phyloP scores from a whole-genome alignment of 2,113 vertebrate genomes.

The Xerus inauris region DNA sequence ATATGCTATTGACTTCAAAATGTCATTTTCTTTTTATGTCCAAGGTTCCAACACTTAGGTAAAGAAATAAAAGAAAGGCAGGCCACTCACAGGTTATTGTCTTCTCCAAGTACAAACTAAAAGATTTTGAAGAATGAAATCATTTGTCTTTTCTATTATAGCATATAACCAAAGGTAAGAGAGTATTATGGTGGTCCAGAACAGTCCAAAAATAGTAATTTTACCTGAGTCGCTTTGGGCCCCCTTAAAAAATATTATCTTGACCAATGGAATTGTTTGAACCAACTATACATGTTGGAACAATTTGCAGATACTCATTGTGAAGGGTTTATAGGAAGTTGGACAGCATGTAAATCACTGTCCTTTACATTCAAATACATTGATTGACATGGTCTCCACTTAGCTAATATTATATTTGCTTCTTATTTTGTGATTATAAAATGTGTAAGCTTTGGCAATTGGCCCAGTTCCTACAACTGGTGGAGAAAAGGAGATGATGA shows the following conservation, averaged over 20 bases:
- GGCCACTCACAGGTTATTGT: neutral
- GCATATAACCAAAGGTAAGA: neutral
- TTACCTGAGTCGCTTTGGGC: neutral
- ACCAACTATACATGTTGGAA: neutral
- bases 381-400: neutral
- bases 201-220: neutral
- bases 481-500: neutral
- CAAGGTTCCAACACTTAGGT: neutral
- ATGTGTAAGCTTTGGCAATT: neutral
- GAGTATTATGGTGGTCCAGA: neutral
- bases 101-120: neutral
- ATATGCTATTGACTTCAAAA: neutral
- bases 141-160: neutral
- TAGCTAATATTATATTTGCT: neutral
- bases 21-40: neutral
- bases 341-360: neutral
- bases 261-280: neutral
- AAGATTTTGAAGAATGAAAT: neutral
- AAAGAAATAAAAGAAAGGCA: neutral
- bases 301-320: neutral
- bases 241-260: neutral
- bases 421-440: neutral
- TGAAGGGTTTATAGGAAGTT: neutral
- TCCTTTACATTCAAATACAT: neutral
- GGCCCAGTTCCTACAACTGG: neutral